Evolutionary conservation across 2,113 vertebrate species (phyloP), one percentile per base, ranked within the genome.

Genomic region (Toxostoma redivivum): DNA sequence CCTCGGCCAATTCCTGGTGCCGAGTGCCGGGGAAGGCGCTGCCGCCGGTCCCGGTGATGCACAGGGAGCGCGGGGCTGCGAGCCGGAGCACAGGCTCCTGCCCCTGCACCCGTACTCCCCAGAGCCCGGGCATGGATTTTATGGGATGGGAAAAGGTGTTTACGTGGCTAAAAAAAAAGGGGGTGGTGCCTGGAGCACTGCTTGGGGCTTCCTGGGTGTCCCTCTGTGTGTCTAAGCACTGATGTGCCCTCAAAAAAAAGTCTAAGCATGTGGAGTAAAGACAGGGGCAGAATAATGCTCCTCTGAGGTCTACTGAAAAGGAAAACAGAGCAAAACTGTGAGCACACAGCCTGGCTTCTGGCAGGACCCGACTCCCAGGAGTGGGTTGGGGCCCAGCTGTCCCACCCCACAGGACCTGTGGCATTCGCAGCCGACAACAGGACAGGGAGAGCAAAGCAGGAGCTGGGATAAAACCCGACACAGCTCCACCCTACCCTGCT

Each of bases 21-120:
- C 0, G 4, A 8, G 62, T 58, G 42, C 37, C 1, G 5, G 56
- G 14, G n/a, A 50, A 15, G 66, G 35, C 6, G 17, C 30, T 10
- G 69, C 65, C 44, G 1, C n/a, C 0, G 8, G 48, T 51, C 5
- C 50, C 25, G 50, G 50, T 33, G 74, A 62, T 1, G 5, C 0
- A 22, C 35, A 1, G 62, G 35, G 51, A 6, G 44, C 2, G 4
- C 77, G 20, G 77, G 22, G 88, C 62, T 88, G 31, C 3, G 37
- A 53, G 48, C 7, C 3, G 4, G 15, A 72, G 73, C 37, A 7
- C 11, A 12, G 77, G 44, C 79, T 88, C n/a, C 66, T 62, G 73
- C 73, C 42, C 3, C 92, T 77, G 48, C 60, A 9, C 87, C 58
- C 10, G 33, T 31, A 5, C 53, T 18, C 2, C 2, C 0, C 2